Evolutionary conservation across 1,140 invertebrate genomes (phyloP), one percentile per base, ranked within the genome.

Genomic region (Neuroterus valhalla): DNA sequence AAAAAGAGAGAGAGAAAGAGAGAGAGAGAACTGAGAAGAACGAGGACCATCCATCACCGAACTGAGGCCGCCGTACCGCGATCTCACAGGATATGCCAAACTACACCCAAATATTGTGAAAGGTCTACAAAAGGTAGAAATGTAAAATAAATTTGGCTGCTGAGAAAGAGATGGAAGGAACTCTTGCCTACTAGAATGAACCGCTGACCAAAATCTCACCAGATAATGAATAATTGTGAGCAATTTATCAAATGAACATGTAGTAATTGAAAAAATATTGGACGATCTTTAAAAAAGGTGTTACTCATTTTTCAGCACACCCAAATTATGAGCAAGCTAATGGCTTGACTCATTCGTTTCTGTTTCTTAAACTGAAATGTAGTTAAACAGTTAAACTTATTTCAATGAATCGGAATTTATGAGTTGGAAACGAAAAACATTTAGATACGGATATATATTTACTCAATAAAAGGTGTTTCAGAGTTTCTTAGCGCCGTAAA

Each of bases 81-180:
- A 78, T 76, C 78, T 81, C 75, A 77, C 77, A 79, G 77, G 62
- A 79, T 70, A 80, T 81, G 84, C 85, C 83, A 87, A 85, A 86
- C 85, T 84, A 84, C 82, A 84, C 78, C 86, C 87, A 90, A 90
- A 90, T 90, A 90, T 90, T 90, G 88, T 90, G 89, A 90, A 90
- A 90, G 89, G 88, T 90, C 89, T 84, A 90, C 88, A 89, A 90
- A 89, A 89, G 88, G 87, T 87, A 89, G 84, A 87, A 87, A 89
- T 88, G 86, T 86, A 84, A 87, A 89, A 89, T 89, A 87, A 89
- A 89, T 89, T 88, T 86, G 77, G 80, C 72, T 68, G 75, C 70
- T 52, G 55, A 67, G 68, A 66, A 74, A 80, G 71, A 78, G 76
- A 70, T 10, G n/a, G 68, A 21, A 38, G 66, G 77, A 75, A 72